Evolutionary conservation across 2,797 vertebrate genomes (phyloP), one percentile per base, ranked within the genome.

Genomic region (Macropus fuliginosus): DNA sequence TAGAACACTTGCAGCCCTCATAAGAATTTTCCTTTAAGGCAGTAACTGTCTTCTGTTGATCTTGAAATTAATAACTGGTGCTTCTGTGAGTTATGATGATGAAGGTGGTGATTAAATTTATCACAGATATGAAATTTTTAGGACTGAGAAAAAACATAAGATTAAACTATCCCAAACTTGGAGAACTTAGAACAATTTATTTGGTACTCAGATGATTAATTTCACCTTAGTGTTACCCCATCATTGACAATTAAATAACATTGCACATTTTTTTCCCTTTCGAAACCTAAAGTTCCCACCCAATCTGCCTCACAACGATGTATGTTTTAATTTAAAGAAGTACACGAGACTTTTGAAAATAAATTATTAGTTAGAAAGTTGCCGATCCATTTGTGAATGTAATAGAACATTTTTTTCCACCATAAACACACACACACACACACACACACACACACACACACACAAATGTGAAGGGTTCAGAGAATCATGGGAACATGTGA

Each of bases 21-120:
- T 87, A 87, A 87, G 21, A 46, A 87, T 87, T 87, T 87, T 87
- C 74, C 74, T 87, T 87, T 87, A 87, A 87, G 74, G 74, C 74
- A 87, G 14, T 10, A 87, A 87, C 74, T 87, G 74, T 87, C 74
- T 87, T 87, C 74, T 50, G 74, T 87, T 87, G 74, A 87, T 87
- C 74, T 50, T 87, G 40, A 87, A 87, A 87, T 87, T 50, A 87
- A 87, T 87, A 87, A 87, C 74, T 87, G 74, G 40, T 87, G 74
- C 74, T 87, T 87, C 74, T 87, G 24, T 87, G 74, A 87, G 74
- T 87, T 87, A 87, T 87, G 74, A 50, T 50, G 74, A 87, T 50
- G 40, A 87, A 87, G 40, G 74, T 81, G 21, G 74, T 87, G 74
- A 87, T 87, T 87, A 87, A 87, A 87, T 87, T 46, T 87, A 87